Conservation (phyloP, 2,888 invertebrate species). For the Melanargia galathea region DNA sequence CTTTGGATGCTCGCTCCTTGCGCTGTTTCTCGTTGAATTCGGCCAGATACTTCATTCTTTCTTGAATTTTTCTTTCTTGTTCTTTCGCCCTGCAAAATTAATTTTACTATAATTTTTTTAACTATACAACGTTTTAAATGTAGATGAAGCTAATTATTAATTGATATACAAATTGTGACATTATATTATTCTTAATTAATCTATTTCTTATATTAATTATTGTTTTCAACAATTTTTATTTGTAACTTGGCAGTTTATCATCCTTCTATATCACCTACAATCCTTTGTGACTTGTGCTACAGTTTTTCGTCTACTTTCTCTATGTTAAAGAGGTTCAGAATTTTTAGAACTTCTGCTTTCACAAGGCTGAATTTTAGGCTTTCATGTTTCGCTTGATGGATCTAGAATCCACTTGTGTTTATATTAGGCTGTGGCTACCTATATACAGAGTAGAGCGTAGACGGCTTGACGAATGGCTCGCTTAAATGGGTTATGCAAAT, state of each 20-base stretch:
- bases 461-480: constrained; percentile 43
- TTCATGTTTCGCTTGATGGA: not conserved
- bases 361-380: not conserved
- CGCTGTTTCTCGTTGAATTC: constrained; percentile 68
- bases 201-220: too few relatives aligned
- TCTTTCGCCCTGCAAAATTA: constrained; percentile 60
- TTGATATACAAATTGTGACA: too few relatives aligned
- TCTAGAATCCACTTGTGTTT: constrained; percentile 11
- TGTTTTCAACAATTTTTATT: too few relatives aligned
- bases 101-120: not conserved
- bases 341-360: too few relatives aligned
- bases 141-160: too few relatives aligned
- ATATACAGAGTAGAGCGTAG: constrained; percentile 20
- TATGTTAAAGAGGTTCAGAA: too few relatives aligned
- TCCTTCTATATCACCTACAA: too few relatives aligned
- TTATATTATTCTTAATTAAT: too few relatives aligned
- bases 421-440: constrained; percentile 3
- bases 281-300: too few relatives aligned
- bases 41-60: constrained; percentile 64
- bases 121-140: too few relatives aligned
- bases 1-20: constrained; percentile 58
- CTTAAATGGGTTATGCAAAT: constrained; percentile 64
- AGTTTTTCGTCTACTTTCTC: too few relatives aligned
- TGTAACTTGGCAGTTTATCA: too few relatives aligned
- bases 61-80: constrained; percentile 66